A percentile compares a stretch with the other conserved stretches of the same genome.
Evolutionary conservation across 2,888 invertebrate species (phyloP).

Genomic region (Andrena chrysosceles): DNA sequence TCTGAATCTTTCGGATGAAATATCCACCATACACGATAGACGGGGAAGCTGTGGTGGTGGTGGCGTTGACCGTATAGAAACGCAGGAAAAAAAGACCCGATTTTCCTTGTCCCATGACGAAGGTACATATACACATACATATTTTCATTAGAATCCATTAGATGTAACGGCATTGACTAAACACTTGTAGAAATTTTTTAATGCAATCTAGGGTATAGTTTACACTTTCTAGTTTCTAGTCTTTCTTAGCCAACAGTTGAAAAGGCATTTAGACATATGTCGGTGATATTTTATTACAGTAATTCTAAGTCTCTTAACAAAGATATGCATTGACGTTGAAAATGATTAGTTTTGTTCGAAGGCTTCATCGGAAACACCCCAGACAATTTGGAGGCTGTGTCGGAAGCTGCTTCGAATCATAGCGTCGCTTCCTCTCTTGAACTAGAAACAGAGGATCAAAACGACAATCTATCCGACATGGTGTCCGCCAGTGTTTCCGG

Average conservation of each 20-base stretch:
- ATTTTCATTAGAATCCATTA: no score
- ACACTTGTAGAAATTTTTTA: no score
- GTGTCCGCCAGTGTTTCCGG: constrained; percentile 97
- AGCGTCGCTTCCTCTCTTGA: constrained; percentile 96
- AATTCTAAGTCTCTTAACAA: background rate
- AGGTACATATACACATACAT: constrained; percentile 71
- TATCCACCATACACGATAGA: constrained; percentile 82
- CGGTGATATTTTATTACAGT: background rate
- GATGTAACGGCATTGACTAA: no score
- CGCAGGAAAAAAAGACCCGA: constrained; percentile 84
- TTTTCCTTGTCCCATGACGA: constrained; percentile 96
- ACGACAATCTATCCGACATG: constrained; percentile 98
- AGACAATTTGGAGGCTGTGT: constrained; percentile 97
- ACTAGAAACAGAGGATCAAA: constrained; percentile 94
- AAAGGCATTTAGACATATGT: no score
- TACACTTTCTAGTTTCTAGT: no score
- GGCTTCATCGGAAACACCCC: constrained; percentile 96
- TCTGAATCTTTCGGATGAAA: constrained; percentile 78
- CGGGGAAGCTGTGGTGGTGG: constrained; percentile 67
- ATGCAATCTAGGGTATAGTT: no score
- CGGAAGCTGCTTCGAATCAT: constrained; percentile 98
- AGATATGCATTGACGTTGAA: constrained; percentile 18
- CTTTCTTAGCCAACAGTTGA: no score
- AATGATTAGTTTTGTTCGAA: constrained; percentile 81
- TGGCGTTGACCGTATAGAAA: constrained; percentile 81